A percentile compares a stretch with the other conserved stretches of the same genome.
These are phyloP conservation scores for Nyctereutes procyonoides DNA, from an alignment of 2,113 vertebrate species.

Conservation along the genomic window DNA sequence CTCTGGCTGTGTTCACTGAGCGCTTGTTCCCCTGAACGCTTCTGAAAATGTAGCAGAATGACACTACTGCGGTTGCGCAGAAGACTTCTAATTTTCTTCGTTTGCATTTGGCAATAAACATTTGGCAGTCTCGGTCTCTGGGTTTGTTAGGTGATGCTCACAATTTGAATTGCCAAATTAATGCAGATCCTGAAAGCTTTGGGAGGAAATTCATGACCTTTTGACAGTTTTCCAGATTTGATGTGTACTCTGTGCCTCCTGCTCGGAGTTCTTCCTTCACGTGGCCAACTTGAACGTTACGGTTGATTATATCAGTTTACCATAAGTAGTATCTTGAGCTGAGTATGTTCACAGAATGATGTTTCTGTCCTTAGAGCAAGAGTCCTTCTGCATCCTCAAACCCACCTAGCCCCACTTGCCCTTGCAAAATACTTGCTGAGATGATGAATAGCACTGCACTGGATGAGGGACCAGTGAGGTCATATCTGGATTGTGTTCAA, in stretches of 20 bases:
- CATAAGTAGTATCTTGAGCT: constrained; percentile 5
- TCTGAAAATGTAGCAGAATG: not conserved
- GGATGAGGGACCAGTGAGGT: constrained; percentile 52
- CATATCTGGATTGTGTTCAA: constrained; percentile 62
- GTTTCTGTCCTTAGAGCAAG: not conserved
- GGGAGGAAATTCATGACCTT: constrained; percentile 56
- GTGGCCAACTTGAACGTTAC: not conserved
- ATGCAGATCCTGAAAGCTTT: constrained; percentile 56
- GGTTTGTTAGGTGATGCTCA: constrained; percentile 47
- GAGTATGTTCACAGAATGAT: not conserved
- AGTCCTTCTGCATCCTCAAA: not conserved
- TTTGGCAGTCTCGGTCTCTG: constrained; percentile 30
- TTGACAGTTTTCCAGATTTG: constrained; percentile 40
- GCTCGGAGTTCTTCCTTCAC: not conserved
- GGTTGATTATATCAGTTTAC: not conserved
- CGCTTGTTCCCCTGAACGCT: not conserved
- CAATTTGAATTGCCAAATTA: constrained; percentile 61
- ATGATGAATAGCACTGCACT: not conserved
- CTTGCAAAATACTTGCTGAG: not conserved
- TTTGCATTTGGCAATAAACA: constrained; percentile 38
- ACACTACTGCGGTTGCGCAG: not conserved
- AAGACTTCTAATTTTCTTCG: constrained; percentile 53
- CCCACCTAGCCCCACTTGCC: constrained; percentile 26
- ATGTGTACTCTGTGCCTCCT: not conserved
- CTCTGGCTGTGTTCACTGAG: not conserved